phyloP scores from a whole-genome alignment of 2,888 invertebrate species.

The Troilus luridus region DNA sequence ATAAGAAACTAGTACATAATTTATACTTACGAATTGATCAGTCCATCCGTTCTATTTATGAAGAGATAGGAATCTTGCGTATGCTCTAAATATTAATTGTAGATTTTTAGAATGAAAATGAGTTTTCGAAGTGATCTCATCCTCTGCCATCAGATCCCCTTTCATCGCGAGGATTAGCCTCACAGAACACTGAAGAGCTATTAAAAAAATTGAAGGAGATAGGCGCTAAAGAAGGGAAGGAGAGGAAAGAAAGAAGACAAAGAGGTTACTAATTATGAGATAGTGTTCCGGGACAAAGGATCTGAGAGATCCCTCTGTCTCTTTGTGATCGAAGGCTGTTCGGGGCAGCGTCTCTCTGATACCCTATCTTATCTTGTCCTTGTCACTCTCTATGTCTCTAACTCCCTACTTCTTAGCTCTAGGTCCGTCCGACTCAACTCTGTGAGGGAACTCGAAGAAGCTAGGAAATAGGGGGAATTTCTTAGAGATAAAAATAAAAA shows the following conservation, averaged over 20 bases:
- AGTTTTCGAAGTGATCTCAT: background rate
- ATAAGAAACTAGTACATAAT: too few relatives aligned
- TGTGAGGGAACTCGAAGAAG: background rate
- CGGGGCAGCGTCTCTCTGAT: constrained; percentile 19
- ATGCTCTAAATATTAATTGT: too few relatives aligned
- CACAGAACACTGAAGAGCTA: background rate
- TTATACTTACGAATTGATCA: too few relatives aligned
- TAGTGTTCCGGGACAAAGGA: constrained; percentile 28
- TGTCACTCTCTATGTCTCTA: background rate
- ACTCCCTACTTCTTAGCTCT: background rate
- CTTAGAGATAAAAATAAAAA: too few relatives aligned
- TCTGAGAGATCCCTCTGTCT: background rate
- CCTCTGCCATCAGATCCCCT: background rate
- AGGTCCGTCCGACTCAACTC: background rate
- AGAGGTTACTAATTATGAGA: constrained; percentile 44
- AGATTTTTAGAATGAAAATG: background rate
- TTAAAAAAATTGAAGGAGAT: constrained; percentile 38
- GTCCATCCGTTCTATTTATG: too few relatives aligned
- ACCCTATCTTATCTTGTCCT: background rate
- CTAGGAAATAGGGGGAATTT: too few relatives aligned
- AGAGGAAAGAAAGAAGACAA: constrained; percentile 35
- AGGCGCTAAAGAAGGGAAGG: background rate
- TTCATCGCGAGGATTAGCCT: background rate
- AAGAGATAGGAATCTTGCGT: too few relatives aligned
- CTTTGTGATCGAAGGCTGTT: constrained; percentile 35